These are phyloP conservation scores for Oeneis ivallda DNA, from an alignment of 2,888 invertebrate species.

Conservation along the genomic window DNA sequence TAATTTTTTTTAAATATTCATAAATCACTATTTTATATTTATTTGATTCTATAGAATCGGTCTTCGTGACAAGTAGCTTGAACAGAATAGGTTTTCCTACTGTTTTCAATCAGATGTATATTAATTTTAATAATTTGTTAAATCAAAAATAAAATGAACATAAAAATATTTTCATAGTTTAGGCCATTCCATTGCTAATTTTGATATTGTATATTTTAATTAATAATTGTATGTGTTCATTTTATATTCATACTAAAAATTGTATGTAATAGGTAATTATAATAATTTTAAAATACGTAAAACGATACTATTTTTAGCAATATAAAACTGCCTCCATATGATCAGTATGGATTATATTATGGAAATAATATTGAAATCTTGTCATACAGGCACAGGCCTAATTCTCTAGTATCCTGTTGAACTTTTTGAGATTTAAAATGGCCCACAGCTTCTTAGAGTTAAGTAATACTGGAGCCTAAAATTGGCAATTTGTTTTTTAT, in stretches of 20 bases:
- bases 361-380: not conserved
- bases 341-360: not conserved
- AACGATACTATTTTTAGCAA: constrained; percentile 3
- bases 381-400: not conserved
- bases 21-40: constrained; percentile 1
- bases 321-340: not conserved
- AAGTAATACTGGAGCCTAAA: too few species aligned
- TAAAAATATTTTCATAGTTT: constrained; percentile 40
- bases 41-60: not conserved
- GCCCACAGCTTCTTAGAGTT: too few species aligned
- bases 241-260: constrained; percentile 21
- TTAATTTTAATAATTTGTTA: constrained; percentile 9
- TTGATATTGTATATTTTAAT: constrained; percentile 20
- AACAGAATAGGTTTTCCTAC: not conserved
- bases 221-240: constrained; percentile 25
- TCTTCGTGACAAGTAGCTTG: not conserved
- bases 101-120: not conserved
- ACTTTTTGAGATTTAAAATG: not conserved
- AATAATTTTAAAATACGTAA: constrained; percentile 23
- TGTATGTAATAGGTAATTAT: constrained; percentile 5
- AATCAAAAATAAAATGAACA: constrained; percentile 31
- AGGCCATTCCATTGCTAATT: constrained; percentile 35
- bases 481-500: too few species aligned
- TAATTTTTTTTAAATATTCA: constrained; percentile 5
- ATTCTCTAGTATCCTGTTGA: not conserved